Conservation (phyloP, 23 tunicate species). For the Trididemnum clinides region DNA sequence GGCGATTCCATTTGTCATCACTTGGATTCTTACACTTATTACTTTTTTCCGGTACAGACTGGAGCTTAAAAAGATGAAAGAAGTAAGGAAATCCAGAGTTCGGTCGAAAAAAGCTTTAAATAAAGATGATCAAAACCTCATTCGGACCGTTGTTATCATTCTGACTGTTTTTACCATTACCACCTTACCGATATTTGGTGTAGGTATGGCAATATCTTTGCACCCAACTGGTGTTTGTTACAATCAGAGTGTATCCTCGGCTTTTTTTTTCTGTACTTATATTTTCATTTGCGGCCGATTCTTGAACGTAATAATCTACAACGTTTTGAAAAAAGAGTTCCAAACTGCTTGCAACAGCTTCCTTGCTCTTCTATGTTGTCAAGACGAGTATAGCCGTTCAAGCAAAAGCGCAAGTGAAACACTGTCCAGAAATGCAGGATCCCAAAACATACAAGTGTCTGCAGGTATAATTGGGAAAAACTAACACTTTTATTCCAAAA, state of each 20-base stretch:
- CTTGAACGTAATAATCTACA: slow-evolving; percentile 79
- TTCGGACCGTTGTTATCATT: slow-evolving; percentile 67
- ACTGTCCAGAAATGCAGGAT: too few species aligned
- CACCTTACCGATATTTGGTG: slow-evolving; percentile 63
- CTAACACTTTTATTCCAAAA: too few species aligned
- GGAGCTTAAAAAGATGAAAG: slow-evolving; percentile 70
- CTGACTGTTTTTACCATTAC: slow-evolving; percentile 70
- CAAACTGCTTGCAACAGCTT: slow-evolving; percentile 42
- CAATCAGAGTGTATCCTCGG: neutral
- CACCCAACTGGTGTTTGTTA: slow-evolving; percentile 30
- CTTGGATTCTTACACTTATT: slow-evolving; percentile 78
- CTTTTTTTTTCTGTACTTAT: slow-evolving; percentile 43
- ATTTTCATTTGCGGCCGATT: slow-evolving; percentile 66
- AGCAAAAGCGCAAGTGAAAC: too few species aligned
- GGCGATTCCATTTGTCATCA: slow-evolving; percentile 79
- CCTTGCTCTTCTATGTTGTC: too few species aligned
- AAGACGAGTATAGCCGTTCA: too few species aligned
- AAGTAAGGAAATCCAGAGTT: slow-evolving; percentile 40
- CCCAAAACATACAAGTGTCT: too few species aligned
- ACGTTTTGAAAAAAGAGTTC: slow-evolving; percentile 83
- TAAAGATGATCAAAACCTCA: slow-evolving; percentile 63
- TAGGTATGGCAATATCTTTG: slow-evolving; percentile 4
- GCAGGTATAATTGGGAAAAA: too few species aligned
- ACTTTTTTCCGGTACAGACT: slow-evolving; percentile 58
- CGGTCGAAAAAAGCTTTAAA: slow-evolving; percentile 37